phyloP scores from a whole-genome alignment of 2,797 vertebrate genomes.

The Sibirionetta formosa region DNA sequence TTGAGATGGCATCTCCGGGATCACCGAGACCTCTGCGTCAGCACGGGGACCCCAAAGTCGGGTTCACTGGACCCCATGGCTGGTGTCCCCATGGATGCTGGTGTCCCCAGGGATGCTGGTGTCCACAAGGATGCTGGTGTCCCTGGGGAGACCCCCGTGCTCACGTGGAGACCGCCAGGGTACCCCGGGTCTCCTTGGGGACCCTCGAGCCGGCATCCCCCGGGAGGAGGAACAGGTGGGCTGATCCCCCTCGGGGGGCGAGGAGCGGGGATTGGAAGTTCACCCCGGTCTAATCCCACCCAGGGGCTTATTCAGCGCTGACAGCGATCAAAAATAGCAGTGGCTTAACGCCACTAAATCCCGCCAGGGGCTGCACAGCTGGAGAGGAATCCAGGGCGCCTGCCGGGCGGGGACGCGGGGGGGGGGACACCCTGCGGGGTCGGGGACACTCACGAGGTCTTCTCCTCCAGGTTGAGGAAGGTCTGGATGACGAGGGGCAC shows the following conservation, averaged over 20 bases:
- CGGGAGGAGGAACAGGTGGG: not conserved
- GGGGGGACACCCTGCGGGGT: not conserved
- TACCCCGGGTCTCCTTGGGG: not conserved
- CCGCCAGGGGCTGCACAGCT: slow-evolving; percentile 66
- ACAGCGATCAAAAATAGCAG: slow-evolving; percentile 75
- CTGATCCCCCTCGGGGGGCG: slow-evolving; percentile 37
- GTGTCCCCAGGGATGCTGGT: too few species aligned
- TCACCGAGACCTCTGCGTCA: not conserved
- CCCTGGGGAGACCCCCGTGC: too few species aligned
- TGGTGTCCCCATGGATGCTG: too few species aligned
- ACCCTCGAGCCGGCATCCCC: not conserved
- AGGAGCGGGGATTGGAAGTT: slow-evolving; percentile 76
- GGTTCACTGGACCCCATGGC: not conserved
- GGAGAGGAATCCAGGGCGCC: slow-evolving; percentile 24
- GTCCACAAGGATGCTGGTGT: not conserved
- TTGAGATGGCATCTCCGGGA: not conserved
- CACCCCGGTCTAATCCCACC: slow-evolving; percentile 71
- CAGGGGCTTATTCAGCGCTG: slow-evolving; percentile 65
- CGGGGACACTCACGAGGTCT: slow-evolving; percentile 88
- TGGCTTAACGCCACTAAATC: slow-evolving; percentile 74
- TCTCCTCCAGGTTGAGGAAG: slow-evolving; percentile 90
- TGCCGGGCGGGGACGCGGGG: not conserved
- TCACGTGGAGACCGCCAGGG: too few species aligned
- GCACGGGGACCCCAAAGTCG: too few species aligned
- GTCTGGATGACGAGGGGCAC: slow-evolving; percentile 97